Evolutionary conservation across 2,113 vertebrate species (phyloP).

Genomic region (Muntiacus reevesi): DNA sequence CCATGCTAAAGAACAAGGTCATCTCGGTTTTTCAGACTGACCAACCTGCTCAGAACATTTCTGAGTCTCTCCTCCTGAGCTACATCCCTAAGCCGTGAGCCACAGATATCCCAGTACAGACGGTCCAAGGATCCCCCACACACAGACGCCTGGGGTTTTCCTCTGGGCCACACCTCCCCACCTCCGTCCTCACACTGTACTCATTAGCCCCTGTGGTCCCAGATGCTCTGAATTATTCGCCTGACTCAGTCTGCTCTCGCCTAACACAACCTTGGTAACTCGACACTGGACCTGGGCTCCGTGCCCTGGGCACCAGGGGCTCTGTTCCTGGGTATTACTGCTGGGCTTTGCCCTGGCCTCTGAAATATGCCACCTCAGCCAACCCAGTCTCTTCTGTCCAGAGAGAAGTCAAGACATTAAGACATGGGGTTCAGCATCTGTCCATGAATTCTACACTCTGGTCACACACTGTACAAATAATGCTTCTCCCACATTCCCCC

Average conservation of each 20-base stretch:
- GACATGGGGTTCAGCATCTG: background rate
- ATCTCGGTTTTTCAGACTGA: background rate
- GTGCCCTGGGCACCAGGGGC: background rate
- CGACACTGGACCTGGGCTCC: background rate
- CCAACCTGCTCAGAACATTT: background rate
- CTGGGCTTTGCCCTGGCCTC: background rate
- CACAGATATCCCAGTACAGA: accelerated
- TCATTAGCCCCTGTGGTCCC: background rate
- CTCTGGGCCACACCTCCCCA: background rate
- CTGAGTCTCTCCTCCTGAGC: background rate
- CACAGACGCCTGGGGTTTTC: background rate
- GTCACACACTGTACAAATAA: background rate
- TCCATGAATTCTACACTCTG: background rate
- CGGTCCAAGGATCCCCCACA: background rate
- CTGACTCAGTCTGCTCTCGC: background rate
- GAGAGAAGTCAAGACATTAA: background rate
- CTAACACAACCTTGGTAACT: background rate
- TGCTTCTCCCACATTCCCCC: background rate
- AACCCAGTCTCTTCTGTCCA: background rate
- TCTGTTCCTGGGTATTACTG: background rate
- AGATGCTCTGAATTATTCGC: background rate
- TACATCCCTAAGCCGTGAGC: background rate
- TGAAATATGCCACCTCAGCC: background rate
- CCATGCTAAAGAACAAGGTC: background rate
- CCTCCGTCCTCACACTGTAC: background rate